Percentiles rank a stretch among this genome's conserved stretches.
Conservation (phyloP, 2,888 invertebrate genomes). For the Philaethria dido region DNA sequence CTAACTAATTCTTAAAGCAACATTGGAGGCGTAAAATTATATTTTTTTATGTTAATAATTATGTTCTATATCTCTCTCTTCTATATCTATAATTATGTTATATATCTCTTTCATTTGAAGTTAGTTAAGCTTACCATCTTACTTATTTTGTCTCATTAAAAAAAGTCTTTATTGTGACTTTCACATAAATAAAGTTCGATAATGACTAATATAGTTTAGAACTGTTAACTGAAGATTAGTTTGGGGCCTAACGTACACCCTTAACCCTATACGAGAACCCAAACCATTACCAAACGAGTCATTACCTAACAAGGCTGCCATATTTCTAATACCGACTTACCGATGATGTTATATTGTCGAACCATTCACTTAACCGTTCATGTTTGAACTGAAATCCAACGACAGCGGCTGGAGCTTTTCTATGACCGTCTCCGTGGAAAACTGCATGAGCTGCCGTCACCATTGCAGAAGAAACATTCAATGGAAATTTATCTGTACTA, state of each 20-base stretch:
- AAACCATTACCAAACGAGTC: neutral
- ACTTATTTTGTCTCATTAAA: too few relatives aligned
- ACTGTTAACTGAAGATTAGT: too few relatives aligned
- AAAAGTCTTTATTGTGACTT: too few relatives aligned
- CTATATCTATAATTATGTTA: too few relatives aligned
- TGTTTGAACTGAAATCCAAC: slow-evolving; percentile 93
- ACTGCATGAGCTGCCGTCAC: slow-evolving; percentile 95
- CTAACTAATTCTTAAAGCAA: neutral
- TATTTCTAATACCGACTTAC: slow-evolving; percentile 65
- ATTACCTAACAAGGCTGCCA: neutral
- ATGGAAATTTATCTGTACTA: slow-evolving; percentile 69
- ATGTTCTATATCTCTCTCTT: too few relatives aligned
- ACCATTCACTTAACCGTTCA: slow-evolving; percentile 88
- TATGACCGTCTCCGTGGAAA: slow-evolving; percentile 85
- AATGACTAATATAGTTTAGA: too few relatives aligned
- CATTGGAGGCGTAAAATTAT: neutral
- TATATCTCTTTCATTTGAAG: too few relatives aligned
- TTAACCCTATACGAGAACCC: neutral
- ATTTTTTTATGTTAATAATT: too few relatives aligned
- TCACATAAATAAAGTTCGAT: too few relatives aligned
- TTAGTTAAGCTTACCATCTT: too few relatives aligned
- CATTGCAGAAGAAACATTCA: slow-evolving; percentile 86
- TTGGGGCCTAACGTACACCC: too few relatives aligned
- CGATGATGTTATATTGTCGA: slow-evolving; percentile 91
- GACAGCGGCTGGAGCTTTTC: slow-evolving; percentile 87